These are phyloP conservation scores for Dicycla oo DNA, from an alignment of 2,888 invertebrate genomes.

Conservation along the genomic window DNA sequence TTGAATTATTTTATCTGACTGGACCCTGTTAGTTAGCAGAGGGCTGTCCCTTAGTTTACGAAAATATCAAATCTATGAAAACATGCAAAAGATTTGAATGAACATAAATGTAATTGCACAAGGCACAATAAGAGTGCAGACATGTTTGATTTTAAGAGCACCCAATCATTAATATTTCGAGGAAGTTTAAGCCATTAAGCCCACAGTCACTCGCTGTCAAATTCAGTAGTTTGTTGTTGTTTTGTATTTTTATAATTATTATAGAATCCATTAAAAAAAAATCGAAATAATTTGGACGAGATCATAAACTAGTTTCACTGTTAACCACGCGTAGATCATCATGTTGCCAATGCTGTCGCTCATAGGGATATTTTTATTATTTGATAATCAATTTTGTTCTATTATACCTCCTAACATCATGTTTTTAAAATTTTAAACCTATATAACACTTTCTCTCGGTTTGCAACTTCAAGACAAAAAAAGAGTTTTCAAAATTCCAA, in stretches of 20 bases:
- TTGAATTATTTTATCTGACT: no score
- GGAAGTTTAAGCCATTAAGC: not conserved
- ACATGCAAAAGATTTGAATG: not conserved
- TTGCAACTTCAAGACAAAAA: not conserved
- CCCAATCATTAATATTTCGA: not conserved
- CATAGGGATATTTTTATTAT: constrained; percentile 52
- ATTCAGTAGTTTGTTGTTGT: not conserved
- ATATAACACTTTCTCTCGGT: not conserved
- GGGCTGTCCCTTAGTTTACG: no score
- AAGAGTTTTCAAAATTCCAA: not conserved
- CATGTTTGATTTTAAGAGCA: constrained; percentile 17
- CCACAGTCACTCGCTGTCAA: not conserved
- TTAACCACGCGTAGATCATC: constrained; percentile 48
- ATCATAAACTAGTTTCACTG: constrained; percentile 27
- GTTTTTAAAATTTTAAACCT: not conserved
- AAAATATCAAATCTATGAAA: not conserved
- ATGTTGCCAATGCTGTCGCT: constrained; percentile 77
- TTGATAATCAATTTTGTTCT: not conserved
- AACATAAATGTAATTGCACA: not conserved
- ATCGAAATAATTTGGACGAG: constrained; percentile 4
- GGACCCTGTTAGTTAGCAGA: no score
- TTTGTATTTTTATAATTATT: not conserved
- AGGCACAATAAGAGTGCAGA: not conserved
- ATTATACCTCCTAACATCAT: not conserved
- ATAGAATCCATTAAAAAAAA: not conserved